Percentiles rank a stretch among this genome's conserved stretches.
These are phyloP conservation scores for Saguinus midas DNA, from an alignment of 2,113 vertebrate species.

Conservation along the genomic window DNA sequence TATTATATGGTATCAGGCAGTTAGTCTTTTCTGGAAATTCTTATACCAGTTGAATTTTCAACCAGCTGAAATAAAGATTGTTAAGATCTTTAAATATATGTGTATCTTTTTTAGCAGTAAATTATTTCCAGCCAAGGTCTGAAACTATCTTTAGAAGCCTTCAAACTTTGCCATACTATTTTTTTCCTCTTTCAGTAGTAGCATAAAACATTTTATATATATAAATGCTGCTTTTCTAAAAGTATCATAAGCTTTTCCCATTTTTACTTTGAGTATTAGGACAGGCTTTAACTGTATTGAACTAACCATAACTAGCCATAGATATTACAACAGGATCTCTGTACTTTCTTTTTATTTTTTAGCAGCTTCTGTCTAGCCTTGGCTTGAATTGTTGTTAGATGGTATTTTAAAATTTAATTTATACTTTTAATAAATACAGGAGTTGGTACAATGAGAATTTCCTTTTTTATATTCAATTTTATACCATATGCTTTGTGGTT, in stretches of 20 bases:
- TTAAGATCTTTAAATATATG: neutral
- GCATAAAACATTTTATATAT: slow-evolving; percentile 1
- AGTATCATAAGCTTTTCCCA: neutral
- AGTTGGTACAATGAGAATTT: neutral
- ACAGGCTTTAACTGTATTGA: slow-evolving; percentile 23
- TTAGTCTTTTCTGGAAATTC: slow-evolving; percentile 1
- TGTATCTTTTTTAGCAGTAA: neutral
- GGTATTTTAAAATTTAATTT: neutral
- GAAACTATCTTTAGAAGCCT: neutral
- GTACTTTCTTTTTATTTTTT: neutral
- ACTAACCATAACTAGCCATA: neutral
- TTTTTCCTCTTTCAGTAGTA: neutral
- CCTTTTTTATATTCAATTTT: neutral
- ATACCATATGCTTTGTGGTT: neutral
- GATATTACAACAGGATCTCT: neutral
- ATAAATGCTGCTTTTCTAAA: slow-evolving; percentile 31
- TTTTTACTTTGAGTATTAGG: slow-evolving; percentile 10
- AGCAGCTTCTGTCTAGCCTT: neutral
- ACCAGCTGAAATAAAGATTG: neutral
- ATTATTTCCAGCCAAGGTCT: slow-evolving; percentile 9
- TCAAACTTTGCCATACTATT: neutral
- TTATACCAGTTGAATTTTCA: neutral
- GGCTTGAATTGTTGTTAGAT: neutral
- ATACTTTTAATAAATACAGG: slow-evolving; percentile 21
- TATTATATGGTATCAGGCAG: neutral